Conservation (phyloP, 2,888 invertebrate genomes). For the Empis stercorea region DNA sequence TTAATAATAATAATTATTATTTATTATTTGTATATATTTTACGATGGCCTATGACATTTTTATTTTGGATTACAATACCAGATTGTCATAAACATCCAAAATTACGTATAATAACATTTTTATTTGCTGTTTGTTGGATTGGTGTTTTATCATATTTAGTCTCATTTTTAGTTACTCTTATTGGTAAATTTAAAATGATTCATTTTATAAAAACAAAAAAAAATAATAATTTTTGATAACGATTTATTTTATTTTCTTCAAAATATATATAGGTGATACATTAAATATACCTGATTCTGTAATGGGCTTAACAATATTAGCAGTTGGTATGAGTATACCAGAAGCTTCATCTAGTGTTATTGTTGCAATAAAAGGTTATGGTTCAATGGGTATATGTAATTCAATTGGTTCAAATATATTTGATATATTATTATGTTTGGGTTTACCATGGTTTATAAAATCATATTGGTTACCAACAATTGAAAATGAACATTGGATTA, state of each 20-base stretch:
- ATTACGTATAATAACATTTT: slow-evolving; percentile 55
- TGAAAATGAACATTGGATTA: slow-evolving; percentile 44
- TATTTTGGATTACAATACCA: slow-evolving; percentile 62
- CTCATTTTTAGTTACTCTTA: slow-evolving; percentile 71
- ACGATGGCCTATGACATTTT: slow-evolving; percentile 61
- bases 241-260: too few relatives aligned
- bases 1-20: slow-evolving; percentile 41
- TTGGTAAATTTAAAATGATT: slow-evolving; percentile 46
- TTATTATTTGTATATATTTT: slow-evolving; percentile 46
- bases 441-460: slow-evolving; percentile 66
- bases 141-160: slow-evolving; percentile 68
- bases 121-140: slow-evolving; percentile 74
- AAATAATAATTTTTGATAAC: too few relatives aligned
- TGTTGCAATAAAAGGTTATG: slow-evolving; percentile 63
- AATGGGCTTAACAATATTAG: slow-evolving; percentile 72
- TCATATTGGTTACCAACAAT: slow-evolving; percentile 46
- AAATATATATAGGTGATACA: slow-evolving; percentile 69
- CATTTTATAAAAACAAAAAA: too few relatives aligned
- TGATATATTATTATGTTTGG: slow-evolving; percentile 64
- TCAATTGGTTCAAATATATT: slow-evolving; percentile 74
- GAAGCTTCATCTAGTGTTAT: slow-evolving; percentile 77
- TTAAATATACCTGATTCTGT: slow-evolving; percentile 70
- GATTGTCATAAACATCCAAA: slow-evolving; percentile 52
- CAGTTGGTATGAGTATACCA: slow-evolving; percentile 75
- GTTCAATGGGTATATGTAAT: slow-evolving; percentile 54